These are phyloP conservation scores for Meriones psammophilus DNA, from an alignment of 2,797 vertebrate genomes.

Conservation along the genomic window DNA sequence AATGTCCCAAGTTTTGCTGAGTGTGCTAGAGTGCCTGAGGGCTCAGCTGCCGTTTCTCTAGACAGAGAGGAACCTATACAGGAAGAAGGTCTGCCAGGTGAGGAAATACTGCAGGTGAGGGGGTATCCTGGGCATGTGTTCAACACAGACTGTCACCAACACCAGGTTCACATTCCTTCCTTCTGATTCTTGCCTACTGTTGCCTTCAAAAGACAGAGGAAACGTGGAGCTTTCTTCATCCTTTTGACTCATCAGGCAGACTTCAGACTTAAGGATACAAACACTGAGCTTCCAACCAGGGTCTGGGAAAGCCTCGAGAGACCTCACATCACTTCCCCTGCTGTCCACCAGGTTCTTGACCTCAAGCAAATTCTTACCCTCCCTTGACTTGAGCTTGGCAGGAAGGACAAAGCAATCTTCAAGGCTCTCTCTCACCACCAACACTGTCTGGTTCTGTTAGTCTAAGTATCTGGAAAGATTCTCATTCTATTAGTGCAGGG, in stretches of 20 bases:
- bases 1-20: neutral
- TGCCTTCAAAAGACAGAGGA: neutral
- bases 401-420: neutral
- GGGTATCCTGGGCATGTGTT: neutral
- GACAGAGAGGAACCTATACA: neutral
- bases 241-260: neutral
- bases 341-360: neutral
- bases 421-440: neutral
- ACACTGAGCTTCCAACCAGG: neutral
- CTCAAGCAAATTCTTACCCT: neutral
- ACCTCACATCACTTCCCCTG: neutral
- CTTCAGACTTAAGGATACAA: neutral
- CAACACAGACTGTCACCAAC: neutral
- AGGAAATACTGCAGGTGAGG: neutral
- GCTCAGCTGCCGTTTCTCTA: neutral
- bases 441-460: neutral
- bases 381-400: neutral
- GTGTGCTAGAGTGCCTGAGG: neutral
- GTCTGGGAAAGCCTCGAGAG: neutral
- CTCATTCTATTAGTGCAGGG: neutral
- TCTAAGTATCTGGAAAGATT: neutral
- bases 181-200: neutral
- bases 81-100: neutral
- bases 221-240: neutral
- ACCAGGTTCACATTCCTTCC: neutral